Conservation (phyloP, 2,888 invertebrate genomes). For the Alitta virens region DNA sequence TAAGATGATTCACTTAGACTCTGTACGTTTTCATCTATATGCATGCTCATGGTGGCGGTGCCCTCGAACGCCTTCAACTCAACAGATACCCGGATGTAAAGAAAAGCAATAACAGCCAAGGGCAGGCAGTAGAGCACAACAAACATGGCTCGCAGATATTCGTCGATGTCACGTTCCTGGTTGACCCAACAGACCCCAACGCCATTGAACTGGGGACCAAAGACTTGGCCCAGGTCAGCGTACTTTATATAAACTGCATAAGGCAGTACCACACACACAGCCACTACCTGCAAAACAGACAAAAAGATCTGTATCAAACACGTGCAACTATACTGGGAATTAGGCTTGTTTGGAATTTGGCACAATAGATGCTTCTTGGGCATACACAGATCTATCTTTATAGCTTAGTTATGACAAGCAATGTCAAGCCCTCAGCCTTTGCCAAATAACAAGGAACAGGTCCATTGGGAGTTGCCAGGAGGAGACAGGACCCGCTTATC, state of each 20-base stretch:
- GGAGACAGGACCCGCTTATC: too few relatives aligned
- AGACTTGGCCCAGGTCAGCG: slow-evolving; percentile 67
- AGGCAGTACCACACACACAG: slow-evolving; percentile 70
- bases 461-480: too few relatives aligned
- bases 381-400: too few relatives aligned
- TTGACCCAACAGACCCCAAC: slow-evolving; percentile 50
- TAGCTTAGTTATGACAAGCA: too few relatives aligned
- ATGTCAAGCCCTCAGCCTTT: too few relatives aligned
- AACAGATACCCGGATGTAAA: slow-evolving; percentile 67
- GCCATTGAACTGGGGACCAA: slow-evolving; percentile 40
- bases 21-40: slow-evolving; percentile 29
- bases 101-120: slow-evolving; percentile 65
- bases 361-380: too few relatives aligned
- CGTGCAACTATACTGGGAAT: too few relatives aligned
- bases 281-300: slow-evolving; percentile 50
- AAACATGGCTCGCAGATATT: slow-evolving; percentile 53
- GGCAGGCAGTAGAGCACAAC: slow-evolving; percentile 62
- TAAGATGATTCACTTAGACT: slow-evolving; percentile 23
- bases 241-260: slow-evolving; percentile 73
- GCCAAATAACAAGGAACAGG: too few relatives aligned
- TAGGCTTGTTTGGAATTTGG: too few relatives aligned
- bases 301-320: too few relatives aligned
- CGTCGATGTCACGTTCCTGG: slow-evolving; percentile 44
- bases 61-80: slow-evolving; percentile 57
- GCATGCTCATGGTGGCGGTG: background rate